Percentiles rank a stretch among this genome's conserved stretches.
These are phyloP conservation scores for Priocnemis perturbator DNA, from an alignment of 2,888 invertebrate species.

Conservation along the genomic window DNA sequence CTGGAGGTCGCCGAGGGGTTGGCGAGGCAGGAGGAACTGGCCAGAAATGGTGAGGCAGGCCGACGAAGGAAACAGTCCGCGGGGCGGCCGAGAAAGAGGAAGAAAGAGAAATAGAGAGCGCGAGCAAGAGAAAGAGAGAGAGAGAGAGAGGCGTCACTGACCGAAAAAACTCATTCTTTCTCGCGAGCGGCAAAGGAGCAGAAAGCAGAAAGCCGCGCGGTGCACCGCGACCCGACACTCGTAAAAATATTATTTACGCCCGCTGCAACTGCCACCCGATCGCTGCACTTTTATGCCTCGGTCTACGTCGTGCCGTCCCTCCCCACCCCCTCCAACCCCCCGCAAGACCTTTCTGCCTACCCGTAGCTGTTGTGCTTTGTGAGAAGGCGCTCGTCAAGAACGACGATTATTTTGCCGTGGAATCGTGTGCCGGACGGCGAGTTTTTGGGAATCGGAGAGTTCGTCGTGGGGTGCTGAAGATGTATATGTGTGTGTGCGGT, in stretches of 20 bases:
- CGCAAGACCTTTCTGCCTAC: neutral
- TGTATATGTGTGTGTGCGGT: too few species aligned
- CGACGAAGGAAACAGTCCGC: too few species aligned
- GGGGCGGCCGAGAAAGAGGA: neutral
- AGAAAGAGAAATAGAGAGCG: neutral
- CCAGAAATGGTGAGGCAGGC: too few species aligned
- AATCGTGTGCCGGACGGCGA: too few species aligned
- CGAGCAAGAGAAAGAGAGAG: constrained; percentile 14
- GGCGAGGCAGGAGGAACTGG: constrained; percentile 22
- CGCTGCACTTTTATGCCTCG: constrained; percentile 10
- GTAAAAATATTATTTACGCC: constrained; percentile 57
- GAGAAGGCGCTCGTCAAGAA: too few species aligned
- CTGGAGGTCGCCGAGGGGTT: constrained; percentile 20
- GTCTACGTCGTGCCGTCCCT: constrained; percentile 11
- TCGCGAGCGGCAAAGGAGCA: constrained; percentile 43
- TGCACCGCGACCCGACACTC: constrained; percentile 39
- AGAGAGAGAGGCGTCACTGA: constrained; percentile 53
- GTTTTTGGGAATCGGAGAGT: too few species aligned
- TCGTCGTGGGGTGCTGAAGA: too few species aligned
- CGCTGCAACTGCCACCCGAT: constrained; percentile 24
- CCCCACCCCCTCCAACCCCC: too few species aligned
- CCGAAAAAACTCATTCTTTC: constrained; percentile 57
- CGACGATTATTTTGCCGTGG: too few species aligned
- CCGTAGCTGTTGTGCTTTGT: too few species aligned
- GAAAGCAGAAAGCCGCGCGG: constrained; percentile 47